Base-by-base conservation (phyloP, 2,888 invertebrate genomes). In the Eupithecia dodoneata region DNA sequence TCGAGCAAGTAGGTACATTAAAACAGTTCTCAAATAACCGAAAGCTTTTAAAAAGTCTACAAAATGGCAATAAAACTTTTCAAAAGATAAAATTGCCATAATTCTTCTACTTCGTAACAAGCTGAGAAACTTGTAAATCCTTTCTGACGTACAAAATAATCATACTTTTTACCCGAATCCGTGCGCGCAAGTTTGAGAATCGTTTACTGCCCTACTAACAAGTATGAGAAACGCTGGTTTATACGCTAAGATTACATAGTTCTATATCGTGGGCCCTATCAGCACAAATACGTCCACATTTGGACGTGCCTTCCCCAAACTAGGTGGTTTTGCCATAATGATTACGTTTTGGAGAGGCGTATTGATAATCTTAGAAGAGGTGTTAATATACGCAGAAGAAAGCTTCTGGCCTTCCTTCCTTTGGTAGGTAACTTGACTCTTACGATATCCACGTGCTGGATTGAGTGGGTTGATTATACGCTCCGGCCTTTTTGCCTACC, bases 101-200 rank as follows among this genome's bases (percentile, higher is more conserved):
- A 81, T 74, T 79, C 78, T 63, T 69, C 45, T 71, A 67, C 83
- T 78, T 82, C 67, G 71, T 71, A 73, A 77, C 75, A 77, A 79
- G 79, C 79, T 79, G 76, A 18, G 73, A 75, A 82, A 83, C 76
- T 79, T 77, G 75, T 77, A 80, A 80, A 82, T 75, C 78, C 72
- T 79, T 79, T 75, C 78, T 81, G 80, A 77, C 66, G 76, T 75
- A 80, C 76, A 80, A 79, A 80, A 77, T 77, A 77, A 77, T 72
- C 81, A 72, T 79, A 82, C 77, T 82, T 81, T 82, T 70, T 78
- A 78, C 72, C 81, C 79, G 77, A 79, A 83, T 81, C 76, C 79
- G 78, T 79, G 4, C 47, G 59, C 71, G 69, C 67, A 76, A 71
- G 18, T 74, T 71, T 66, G 52, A 13, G 47, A 70, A 67, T 44